Base-by-base conservation (phyloP, 2,888 invertebrate genomes). In the Himalopsyche tibetana region DNA sequence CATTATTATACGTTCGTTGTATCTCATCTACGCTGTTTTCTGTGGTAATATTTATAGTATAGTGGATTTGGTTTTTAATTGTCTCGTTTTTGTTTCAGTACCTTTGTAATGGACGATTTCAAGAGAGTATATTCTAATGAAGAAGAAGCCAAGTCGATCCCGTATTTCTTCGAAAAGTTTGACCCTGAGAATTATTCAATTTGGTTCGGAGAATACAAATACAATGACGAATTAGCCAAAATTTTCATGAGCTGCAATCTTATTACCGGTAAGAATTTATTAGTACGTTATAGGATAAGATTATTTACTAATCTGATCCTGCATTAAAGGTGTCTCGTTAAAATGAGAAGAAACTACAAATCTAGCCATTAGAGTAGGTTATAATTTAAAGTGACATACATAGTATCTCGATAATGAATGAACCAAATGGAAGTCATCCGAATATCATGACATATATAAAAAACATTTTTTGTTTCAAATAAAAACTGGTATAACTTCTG, bases 201-300 rank as follows among this genome's bases (percentile, higher is more conserved):
- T 92, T 99, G 99, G 99, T 95, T 95, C 89, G 96, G 98, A 84
- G 98, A 99, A 94, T 99, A 99, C 94, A 98, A 99, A 92, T 99
- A 97, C 93, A 96, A 96, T 87, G 94, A 98, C 87, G 99, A 99
- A 91, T 95, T 99, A 38, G 94, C 96, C 89, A 97, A 97, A 92
- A 95, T 97, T 80, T 99, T 99, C 94, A 99, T 99, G 99, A 98
- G 98, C 91, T 98, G 99, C 92, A 99, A 99, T 93, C 95, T 99
- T 86, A 98, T 99, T 91, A 95, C 97, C 88, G 98, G 96, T 96
- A 90, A 90, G 92, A 90, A 63, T 82, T 63, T 28, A 45, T 45
- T 11, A 45, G 45, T 45, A 45, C 42, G 9, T 45, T 45, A 9
- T 45, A 9, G 1, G 6, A 40, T 6, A 40, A 6, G 6, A 40